phyloP scores from a whole-genome alignment of 2,888 invertebrate species.

The Leptothorax acervorum region DNA sequence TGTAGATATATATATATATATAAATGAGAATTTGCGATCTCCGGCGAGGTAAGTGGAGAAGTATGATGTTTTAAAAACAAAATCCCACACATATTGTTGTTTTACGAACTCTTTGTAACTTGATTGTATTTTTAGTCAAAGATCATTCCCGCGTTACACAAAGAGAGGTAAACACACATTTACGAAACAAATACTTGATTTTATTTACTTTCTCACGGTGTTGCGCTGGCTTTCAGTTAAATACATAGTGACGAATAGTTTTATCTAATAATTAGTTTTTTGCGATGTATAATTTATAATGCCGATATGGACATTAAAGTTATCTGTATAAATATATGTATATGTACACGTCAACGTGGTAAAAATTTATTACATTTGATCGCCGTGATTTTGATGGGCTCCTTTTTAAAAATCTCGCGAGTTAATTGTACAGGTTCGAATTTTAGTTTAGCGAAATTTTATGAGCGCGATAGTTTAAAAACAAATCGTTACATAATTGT shows the following conservation, averaged over 20 bases:
- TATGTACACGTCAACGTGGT: constrained; percentile 48
- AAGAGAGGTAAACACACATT: constrained; percentile 51
- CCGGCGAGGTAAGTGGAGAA: constrained; percentile 32
- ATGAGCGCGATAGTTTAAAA: constrained; percentile 13
- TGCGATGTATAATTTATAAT: constrained; percentile 65
- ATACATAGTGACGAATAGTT: constrained; percentile 59
- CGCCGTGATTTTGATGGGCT: constrained; percentile 42
- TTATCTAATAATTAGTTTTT: constrained; percentile 66
- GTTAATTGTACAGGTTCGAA: constrained; percentile 27
- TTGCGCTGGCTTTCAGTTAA: constrained; percentile 49
- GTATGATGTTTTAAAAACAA: constrained; percentile 68
- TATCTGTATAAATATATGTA: constrained; percentile 37
- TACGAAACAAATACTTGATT: constrained; percentile 53
- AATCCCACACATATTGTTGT: constrained; percentile 57
- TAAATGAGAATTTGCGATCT: constrained; percentile 33
- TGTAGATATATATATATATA: neutral
- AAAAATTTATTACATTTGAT: constrained; percentile 62
- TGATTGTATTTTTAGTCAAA: constrained; percentile 69
- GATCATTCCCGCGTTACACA: constrained; percentile 67
- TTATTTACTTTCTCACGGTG: constrained; percentile 47
- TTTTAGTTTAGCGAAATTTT: constrained; percentile 41
- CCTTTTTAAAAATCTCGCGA: constrained; percentile 42
- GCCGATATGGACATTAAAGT: constrained; percentile 52
- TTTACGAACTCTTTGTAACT: constrained; percentile 67
- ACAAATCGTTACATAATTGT: constrained; percentile 25